Percentiles rank a stretch among this genome's conserved stretches.
Evolutionary conservation across 2,888 invertebrate genomes (phyloP).

Genomic region (Psylliodes chrysocephalus): DNA sequence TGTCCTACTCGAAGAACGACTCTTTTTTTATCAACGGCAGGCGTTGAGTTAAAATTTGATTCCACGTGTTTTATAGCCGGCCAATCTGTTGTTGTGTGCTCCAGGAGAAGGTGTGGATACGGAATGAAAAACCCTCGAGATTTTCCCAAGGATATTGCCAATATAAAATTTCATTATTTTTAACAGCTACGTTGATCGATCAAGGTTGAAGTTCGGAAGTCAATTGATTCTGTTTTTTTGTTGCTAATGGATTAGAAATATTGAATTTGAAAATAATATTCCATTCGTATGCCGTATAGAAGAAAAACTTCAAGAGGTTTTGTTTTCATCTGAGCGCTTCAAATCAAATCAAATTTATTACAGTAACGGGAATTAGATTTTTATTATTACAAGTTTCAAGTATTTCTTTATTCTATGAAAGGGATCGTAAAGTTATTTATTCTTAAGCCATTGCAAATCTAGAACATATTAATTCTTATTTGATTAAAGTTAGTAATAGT

Average conservation of each 20-base stretch:
- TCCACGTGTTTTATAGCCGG: constrained; percentile 3
- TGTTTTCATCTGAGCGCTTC: no score
- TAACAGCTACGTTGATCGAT: neutral
- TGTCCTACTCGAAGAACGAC: neutral
- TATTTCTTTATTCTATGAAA: no score
- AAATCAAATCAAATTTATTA: no score
- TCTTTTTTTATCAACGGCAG: neutral
- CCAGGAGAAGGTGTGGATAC: neutral
- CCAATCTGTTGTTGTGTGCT: constrained; percentile 11
- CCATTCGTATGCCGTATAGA: no score
- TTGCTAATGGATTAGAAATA: neutral
- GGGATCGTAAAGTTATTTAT: no score
- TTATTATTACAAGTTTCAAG: no score
- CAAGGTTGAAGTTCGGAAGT: neutral
- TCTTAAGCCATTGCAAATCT: no score
- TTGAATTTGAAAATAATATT: no score
- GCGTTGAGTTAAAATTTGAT: constrained; percentile 13
- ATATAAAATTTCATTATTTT: constrained; percentile 22
- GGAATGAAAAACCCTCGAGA: neutral
- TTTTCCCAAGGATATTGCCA: constrained; percentile 9
- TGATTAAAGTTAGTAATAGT: no score
- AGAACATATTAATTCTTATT: no score
- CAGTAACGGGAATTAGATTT: no score
- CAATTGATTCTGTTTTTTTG: neutral
- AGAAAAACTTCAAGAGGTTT: no score